These are phyloP conservation scores for Heterochromis multidens DNA, from an alignment of 2,113 vertebrate genomes.

Conservation along the genomic window DNA sequence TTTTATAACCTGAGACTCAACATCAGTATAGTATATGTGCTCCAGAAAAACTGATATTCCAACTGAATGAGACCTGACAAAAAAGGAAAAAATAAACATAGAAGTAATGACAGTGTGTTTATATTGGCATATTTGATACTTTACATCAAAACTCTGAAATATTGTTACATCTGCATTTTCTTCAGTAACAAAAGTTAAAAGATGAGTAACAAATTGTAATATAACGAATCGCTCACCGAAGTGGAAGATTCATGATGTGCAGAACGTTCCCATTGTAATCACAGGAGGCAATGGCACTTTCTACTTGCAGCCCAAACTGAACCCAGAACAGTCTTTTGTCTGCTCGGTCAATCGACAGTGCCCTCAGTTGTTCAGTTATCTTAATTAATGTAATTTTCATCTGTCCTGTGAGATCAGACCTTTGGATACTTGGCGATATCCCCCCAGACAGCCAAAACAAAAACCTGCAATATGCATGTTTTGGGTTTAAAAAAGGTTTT, in stretches of 20 bases:
- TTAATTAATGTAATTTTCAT: slow-evolving; percentile 70
- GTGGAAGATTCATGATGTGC: slow-evolving; percentile 64
- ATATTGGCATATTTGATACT: neutral
- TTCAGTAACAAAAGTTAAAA: neutral
- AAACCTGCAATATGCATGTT: slow-evolving; percentile 71
- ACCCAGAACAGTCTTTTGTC: slow-evolving; percentile 85
- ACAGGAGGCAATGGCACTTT: slow-evolving; percentile 76
- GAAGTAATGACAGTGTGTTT: neutral
- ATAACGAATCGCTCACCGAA: slow-evolving; percentile 67
- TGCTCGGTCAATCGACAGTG: slow-evolving; percentile 76
- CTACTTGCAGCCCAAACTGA: slow-evolving; percentile 65
- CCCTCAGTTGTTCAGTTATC: slow-evolving; percentile 63
- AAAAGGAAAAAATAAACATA: neutral
- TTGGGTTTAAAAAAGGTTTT: neutral
- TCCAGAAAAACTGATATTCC: slow-evolving; percentile 82
- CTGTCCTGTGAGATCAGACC: slow-evolving; percentile 63
- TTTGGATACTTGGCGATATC: slow-evolving; percentile 74
- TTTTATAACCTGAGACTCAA: slow-evolving; percentile 74
- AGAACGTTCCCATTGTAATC: slow-evolving; percentile 81
- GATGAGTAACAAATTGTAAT: neutral
- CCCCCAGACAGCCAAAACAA: slow-evolving; percentile 88
- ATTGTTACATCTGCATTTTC: neutral
- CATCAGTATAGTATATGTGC: slow-evolving; percentile 81
- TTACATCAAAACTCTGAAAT: neutral
- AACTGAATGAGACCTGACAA: slow-evolving; percentile 71